phyloP scores from a whole-genome alignment of 1,140 invertebrate genomes.

The Sinonovacula constricta region DNA sequence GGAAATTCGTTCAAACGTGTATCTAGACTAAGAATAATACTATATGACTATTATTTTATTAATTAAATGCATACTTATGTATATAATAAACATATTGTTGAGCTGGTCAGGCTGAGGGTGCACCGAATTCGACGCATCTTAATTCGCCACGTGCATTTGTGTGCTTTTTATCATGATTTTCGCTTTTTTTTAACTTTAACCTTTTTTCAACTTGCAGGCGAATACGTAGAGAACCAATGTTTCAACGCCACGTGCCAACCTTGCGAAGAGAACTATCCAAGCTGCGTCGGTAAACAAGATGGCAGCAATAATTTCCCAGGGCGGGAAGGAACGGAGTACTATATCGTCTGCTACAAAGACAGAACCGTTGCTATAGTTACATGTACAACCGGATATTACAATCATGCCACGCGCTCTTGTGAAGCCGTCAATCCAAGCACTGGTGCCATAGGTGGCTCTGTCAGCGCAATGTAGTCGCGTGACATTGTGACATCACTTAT shows the following conservation, averaged over 20 bases:
- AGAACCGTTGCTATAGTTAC: constrained; percentile 64
- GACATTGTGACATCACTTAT: too few relatives aligned
- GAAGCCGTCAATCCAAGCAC: constrained; percentile 35
- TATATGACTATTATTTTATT: too few relatives aligned
- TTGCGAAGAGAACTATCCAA: constrained; percentile 61
- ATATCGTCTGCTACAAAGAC: constrained; percentile 64
- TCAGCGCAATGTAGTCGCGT: constrained; percentile 21
- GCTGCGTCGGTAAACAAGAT: constrained; percentile 66
- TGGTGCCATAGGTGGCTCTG: constrained; percentile 30
- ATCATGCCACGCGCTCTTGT: constrained; percentile 51
- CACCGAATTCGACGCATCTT: too few relatives aligned
- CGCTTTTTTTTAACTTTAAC: neutral
- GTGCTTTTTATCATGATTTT: neutral
- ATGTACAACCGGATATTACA: constrained; percentile 60
- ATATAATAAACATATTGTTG: too few relatives aligned
- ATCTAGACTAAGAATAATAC: too few relatives aligned
- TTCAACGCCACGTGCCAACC: constrained; percentile 61
- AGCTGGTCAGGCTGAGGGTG: too few relatives aligned
- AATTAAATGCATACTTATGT: too few relatives aligned
- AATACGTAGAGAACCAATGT: constrained; percentile 68
- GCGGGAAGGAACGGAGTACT: constrained; percentile 57
- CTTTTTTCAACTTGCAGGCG: constrained; percentile 56
- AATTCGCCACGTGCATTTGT: too few relatives aligned
- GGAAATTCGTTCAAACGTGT: too few relatives aligned
- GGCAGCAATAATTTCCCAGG: constrained; percentile 69